phyloP scores from a whole-genome alignment of 2,888 invertebrate species.

The Spialia ferax region DNA sequence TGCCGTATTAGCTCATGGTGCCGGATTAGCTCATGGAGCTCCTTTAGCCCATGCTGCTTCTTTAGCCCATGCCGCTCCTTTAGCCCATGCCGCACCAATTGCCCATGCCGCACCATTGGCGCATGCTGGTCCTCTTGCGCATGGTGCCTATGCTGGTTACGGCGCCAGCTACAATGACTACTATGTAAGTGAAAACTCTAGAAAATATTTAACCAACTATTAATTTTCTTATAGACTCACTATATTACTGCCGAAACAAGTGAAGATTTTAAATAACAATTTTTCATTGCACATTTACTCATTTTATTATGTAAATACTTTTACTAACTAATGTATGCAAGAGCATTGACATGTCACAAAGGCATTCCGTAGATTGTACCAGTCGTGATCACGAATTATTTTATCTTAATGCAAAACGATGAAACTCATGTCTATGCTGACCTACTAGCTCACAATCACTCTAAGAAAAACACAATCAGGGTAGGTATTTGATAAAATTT shows the following conservation, averaged over 20 bases:
- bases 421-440: slow-evolving; percentile 13
- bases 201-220: not conserved
- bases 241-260: too few relatives aligned
- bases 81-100: slow-evolving; percentile 47
- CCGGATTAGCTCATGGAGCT: slow-evolving; percentile 48
- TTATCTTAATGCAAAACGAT: slow-evolving; percentile 28
- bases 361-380: slow-evolving; percentile 11
- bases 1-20: slow-evolving; percentile 47
- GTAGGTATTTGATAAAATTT: too few relatives aligned
- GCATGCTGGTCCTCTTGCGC: slow-evolving; percentile 50
- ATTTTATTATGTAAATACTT: not conserved
- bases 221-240: not conserved
- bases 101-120: slow-evolving; percentile 44
- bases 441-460: slow-evolving; percentile 13
- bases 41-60: slow-evolving; percentile 55
- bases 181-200: slow-evolving; percentile 52
- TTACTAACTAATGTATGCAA: not conserved
- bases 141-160: slow-evolving; percentile 43
- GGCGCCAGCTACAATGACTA: slow-evolving; percentile 49
- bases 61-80: slow-evolving; percentile 51
- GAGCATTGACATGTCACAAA: slow-evolving; percentile 9
- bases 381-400: slow-evolving; percentile 34
- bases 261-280: not conserved
- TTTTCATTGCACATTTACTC: not conserved
- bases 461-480: too few relatives aligned